These are phyloP conservation scores for Mimumesa dahlbomi DNA, from an alignment of 2,888 invertebrate species.

Conservation along the genomic window DNA sequence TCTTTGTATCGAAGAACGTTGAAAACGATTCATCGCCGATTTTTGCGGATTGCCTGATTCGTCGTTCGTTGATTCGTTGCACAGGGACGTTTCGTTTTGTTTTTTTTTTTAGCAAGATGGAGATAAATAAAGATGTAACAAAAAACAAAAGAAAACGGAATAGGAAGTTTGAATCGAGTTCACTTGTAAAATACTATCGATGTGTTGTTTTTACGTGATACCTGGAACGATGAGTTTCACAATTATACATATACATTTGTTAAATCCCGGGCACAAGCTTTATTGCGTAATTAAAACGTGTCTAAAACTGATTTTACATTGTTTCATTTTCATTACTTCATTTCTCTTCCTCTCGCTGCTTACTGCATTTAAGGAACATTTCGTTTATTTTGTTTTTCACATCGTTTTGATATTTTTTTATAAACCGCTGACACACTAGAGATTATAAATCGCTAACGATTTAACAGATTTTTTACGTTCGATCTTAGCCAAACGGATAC, in stretches of 20 bases:
- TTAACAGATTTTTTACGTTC: no score
- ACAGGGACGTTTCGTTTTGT: conserved; percentile 28
- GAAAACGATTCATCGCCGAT: conserved; percentile 23
- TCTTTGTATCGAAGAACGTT: conserved; percentile 26
- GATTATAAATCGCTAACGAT: no score
- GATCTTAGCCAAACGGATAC: no score
- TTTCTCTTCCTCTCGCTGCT: conserved; percentile 6
- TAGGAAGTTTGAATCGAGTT: neutral
- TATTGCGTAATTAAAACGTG: neutral
- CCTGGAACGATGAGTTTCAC: neutral
- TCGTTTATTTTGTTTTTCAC: conserved; percentile 24
- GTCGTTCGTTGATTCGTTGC: conserved; percentile 52
- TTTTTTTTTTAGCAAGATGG: neutral
- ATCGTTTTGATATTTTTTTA: conserved; percentile 16
- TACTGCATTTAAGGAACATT: conserved; percentile 51
- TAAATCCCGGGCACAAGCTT: neutral
- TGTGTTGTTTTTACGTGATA: conserved; percentile 4
- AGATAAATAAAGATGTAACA: no score
- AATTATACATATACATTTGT: no score
- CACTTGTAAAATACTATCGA: neutral
- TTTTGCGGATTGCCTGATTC: conserved; percentile 19
- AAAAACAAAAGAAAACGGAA: no score
- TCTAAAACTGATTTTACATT: conserved; percentile 1
- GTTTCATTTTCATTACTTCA: neutral
- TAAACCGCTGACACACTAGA: neutral